Evolutionary conservation across 2,797 vertebrate genomes (phyloP).

Genomic region (Premnoplex brunnescens): DNA sequence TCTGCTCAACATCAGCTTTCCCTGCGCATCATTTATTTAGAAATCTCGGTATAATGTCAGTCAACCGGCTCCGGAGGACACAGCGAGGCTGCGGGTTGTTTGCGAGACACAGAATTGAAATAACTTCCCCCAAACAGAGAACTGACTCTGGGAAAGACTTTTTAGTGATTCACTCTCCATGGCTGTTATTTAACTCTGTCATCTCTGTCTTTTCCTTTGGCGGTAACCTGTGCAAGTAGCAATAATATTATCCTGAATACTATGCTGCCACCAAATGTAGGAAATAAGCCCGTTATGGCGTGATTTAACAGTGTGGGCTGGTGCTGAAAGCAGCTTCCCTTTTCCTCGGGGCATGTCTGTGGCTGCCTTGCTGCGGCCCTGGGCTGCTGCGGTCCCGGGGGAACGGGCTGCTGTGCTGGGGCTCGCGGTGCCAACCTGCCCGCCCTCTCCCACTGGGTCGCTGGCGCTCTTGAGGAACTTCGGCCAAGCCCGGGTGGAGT

Average conservation of each 20-base stretch:
- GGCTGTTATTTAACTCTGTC: constrained; percentile 12
- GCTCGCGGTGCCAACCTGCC: not conserved
- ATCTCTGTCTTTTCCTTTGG: not conserved
- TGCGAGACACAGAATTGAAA: not conserved
- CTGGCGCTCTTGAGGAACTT: not conserved
- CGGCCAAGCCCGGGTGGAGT: not conserved
- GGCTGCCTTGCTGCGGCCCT: not conserved
- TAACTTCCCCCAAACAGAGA: constrained; percentile 23
- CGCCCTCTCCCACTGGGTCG: not conserved
- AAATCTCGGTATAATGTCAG: not conserved
- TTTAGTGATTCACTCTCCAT: constrained; percentile 7
- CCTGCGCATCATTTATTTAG: not conserved
- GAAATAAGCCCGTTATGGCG: not conserved
- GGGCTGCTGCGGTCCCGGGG: not conserved
- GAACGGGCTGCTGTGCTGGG: not conserved
- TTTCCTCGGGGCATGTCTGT: not conserved
- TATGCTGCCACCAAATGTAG: constrained; percentile 69
- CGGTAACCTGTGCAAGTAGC: not conserved
- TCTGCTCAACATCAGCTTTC: not conserved
- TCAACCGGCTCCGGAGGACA: not conserved
- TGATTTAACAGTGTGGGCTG: not conserved
- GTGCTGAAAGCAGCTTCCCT: not conserved
- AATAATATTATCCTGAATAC: constrained; percentile 20
- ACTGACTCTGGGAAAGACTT: constrained; percentile 31
- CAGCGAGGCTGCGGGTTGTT: not conserved